Percentiles rank a stretch among this genome's conserved stretches.
These are phyloP conservation scores for Gymnopithys bicolor DNA, from an alignment of 2,797 vertebrate genomes.

Conservation along the genomic window DNA sequence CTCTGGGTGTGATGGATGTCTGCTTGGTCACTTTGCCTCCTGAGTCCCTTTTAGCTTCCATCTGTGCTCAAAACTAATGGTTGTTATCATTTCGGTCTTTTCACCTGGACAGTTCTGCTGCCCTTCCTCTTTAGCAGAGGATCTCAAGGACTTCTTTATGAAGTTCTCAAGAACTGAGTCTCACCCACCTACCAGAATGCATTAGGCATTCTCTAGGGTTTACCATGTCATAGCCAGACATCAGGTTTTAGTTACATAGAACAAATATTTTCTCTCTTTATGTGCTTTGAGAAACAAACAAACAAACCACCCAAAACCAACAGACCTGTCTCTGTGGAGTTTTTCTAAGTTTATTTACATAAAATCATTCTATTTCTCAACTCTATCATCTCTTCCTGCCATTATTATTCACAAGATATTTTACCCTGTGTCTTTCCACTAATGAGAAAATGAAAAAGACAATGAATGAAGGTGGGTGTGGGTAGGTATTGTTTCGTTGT, in stretches of 20 bases:
- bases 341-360: neutral
- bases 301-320: neutral
- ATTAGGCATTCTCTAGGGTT: neutral
- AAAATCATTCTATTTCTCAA: neutral
- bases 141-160: neutral
- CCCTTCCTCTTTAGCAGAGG: neutral
- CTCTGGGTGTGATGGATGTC: neutral
- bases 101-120: neutral
- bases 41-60: conserved; percentile 16
- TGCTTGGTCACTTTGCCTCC: neutral
- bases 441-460: neutral
- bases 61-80: conserved; percentile 11
- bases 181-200: neutral
- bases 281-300: neutral
- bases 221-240: neutral
- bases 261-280: neutral
- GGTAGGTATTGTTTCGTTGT: neutral
- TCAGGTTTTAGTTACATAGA: neutral
- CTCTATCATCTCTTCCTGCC: neutral
- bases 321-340: neutral
- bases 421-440: neutral
- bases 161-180: neutral
- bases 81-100: conserved; percentile 6
- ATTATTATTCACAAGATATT: neutral
- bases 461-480: neutral